phyloP scores from a whole-genome alignment of 2,888 invertebrate genomes.

The Eledone cirrhosa region DNA sequence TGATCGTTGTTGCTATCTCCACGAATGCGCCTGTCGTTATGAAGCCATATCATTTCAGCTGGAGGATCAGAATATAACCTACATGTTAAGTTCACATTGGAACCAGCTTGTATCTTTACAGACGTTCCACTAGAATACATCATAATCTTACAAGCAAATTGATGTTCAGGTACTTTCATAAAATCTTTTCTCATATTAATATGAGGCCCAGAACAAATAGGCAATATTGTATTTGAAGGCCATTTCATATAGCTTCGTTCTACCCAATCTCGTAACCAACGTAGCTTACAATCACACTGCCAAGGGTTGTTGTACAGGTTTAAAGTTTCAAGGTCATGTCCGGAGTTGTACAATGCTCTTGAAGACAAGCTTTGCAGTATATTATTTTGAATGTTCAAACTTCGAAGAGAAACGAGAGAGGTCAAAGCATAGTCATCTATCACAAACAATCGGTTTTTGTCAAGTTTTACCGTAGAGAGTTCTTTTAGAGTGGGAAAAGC shows the following conservation, averaged over 20 bases:
- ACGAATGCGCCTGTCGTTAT: constrained; percentile 42
- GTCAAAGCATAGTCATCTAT: constrained; percentile 31
- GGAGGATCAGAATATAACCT: constrained; percentile 52
- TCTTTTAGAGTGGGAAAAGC: constrained; percentile 47
- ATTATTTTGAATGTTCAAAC: constrained; percentile 55
- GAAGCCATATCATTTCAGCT: constrained; percentile 50
- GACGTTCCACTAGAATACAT: constrained; percentile 53
- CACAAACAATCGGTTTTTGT: constrained; percentile 26
- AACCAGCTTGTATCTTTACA: constrained; percentile 39
- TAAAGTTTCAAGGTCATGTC: constrained; percentile 42
- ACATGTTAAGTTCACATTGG: constrained; percentile 46
- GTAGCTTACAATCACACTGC: constrained; percentile 57
- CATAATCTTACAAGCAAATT: constrained; percentile 52
- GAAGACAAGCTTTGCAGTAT: constrained; percentile 45
- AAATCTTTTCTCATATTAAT: constrained; percentile 43
- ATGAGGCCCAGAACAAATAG: constrained; percentile 51
- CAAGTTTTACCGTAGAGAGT: constrained; percentile 38
- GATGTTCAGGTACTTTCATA: constrained; percentile 44
- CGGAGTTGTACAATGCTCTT: constrained; percentile 45
- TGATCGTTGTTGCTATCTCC: constrained; percentile 38
- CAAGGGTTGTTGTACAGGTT: constrained; percentile 56
- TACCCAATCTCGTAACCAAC: constrained; percentile 55
- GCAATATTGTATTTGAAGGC: constrained; percentile 44
- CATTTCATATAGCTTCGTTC: constrained; percentile 42
- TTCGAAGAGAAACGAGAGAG: constrained; percentile 34